Evolutionary conservation across 2,113 vertebrate species (phyloP), one percentile per base, ranked within the genome.

Genomic region (Poeciliopsis retropinna): DNA sequence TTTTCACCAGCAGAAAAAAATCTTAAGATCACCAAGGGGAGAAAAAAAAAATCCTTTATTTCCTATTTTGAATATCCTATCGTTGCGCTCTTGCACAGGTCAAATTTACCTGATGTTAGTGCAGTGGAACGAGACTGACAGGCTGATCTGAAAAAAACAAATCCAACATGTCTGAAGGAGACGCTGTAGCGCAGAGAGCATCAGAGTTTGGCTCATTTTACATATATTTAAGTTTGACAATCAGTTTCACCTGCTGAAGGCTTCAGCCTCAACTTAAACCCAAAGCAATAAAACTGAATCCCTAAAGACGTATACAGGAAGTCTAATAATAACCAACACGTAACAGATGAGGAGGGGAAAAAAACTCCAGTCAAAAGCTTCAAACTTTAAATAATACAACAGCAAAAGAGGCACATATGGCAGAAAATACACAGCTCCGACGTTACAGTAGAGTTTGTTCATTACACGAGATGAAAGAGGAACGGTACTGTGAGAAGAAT

Each of bases 351-450:
- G 9, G 60, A 39, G 61, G 71, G 71, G 2, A 67, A 83, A 54
- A 73, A 4, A 73, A 83, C 81, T 62, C 51, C 54, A 71, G 76
- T 34, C 31, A 57, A 73, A 82, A 39, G 6, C 25, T 69, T 54
- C 28, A 54, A 66, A 76, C 57, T 60, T 76, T 68, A 83, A 78
- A 73, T 74, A 81, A 78, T 73, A 70, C 34, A 85, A 84, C 78
- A 74, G 83, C 75, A 88, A 94, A 92, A 91, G 72, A 95, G 94
- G 94, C 94, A 95, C 94, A 82, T 91, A 88, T 87, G 94, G 94
- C 89, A 90, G 86, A 91, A 82, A 85, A 84, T 89, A 90, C 84
- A 86, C 79, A 85, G 82, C 71, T 84, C 73, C 81, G 76, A 83
- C 69, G 62, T 83, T 76, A 89, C 57, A 84, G 84, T 75, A 79